Conservation (phyloP, 2,113 vertebrate species). For the Aspiorhynchus laticeps region DNA sequence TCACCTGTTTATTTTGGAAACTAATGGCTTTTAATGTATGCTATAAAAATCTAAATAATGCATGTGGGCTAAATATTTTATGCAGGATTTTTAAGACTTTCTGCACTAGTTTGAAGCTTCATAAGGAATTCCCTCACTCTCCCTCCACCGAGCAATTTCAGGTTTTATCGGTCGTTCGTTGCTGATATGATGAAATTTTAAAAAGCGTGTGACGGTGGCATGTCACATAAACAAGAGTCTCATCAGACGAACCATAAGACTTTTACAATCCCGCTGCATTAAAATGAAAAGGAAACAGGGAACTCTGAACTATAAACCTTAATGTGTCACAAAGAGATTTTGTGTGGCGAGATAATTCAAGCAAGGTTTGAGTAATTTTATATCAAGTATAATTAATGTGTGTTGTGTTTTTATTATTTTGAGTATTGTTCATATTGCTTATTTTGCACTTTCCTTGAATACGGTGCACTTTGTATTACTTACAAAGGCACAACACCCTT, state of each 20-base stretch:
- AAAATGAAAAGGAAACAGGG: constrained; percentile 3
- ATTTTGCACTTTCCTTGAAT: neutral
- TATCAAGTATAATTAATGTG: neutral
- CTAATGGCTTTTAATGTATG: constrained; percentile 82
- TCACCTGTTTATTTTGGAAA: constrained; percentile 71
- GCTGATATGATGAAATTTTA: constrained; percentile 79
- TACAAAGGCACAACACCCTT: neutral
- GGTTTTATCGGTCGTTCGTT: constrained; percentile 73
- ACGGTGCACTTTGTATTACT: neutral
- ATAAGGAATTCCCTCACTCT: constrained; percentile 59
- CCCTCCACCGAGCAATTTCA: constrained; percentile 61
- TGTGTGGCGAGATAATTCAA: neutral
- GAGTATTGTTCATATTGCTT: neutral
- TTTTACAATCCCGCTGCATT: constrained; percentile 13
- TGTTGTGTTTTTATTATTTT: neutral
- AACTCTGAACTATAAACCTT: neutral
- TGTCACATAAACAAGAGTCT: constrained; percentile 66
- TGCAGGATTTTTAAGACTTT: constrained; percentile 71
- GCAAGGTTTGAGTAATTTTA: neutral
- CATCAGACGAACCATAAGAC: constrained; percentile 52
- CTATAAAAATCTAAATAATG: constrained; percentile 82
- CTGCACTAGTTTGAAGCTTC: constrained; percentile 68
- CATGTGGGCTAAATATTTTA: constrained; percentile 74
- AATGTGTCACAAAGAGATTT: neutral
- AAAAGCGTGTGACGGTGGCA: constrained; percentile 61